Conservation (phyloP, 2,888 invertebrate genomes). For the Nymphalis polychloros region DNA sequence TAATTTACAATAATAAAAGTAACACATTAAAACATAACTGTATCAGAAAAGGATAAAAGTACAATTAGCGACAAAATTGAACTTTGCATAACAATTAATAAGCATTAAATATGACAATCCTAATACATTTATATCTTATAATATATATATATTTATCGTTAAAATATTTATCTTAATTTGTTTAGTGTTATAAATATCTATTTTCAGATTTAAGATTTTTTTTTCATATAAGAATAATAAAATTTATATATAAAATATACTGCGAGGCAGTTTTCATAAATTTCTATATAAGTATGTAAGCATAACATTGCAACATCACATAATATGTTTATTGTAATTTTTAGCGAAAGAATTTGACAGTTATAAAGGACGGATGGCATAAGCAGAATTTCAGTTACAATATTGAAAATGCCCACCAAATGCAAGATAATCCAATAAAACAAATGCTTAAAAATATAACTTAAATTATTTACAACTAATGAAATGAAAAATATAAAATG, state of each 20-base stretch:
- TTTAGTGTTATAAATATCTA: background rate
- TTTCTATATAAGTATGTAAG: constrained; percentile 18
- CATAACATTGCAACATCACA: constrained; percentile 14
- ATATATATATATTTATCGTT: constrained; percentile 6
- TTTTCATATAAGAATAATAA: constrained; percentile 5
- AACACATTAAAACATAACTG: constrained; percentile 30
- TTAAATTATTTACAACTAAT: constrained; percentile 46
- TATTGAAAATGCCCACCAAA: constrained; percentile 60
- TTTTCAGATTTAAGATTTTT: background rate
- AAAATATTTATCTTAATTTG: background rate
- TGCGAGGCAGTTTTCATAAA: constrained; percentile 21
- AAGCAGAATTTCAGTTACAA: constrained; percentile 47
- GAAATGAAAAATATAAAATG: constrained; percentile 40
- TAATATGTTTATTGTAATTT: constrained; percentile 15
- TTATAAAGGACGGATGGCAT: constrained; percentile 60
- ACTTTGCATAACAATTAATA: constrained; percentile 10
- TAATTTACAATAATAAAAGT: constrained; percentile 36
- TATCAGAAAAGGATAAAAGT: background rate
- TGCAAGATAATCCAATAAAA: constrained; percentile 49
- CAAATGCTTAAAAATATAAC: constrained; percentile 44
- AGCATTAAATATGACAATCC: constrained; percentile 6
- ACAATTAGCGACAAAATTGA: constrained; percentile 10
- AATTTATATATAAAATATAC: constrained; percentile 30
- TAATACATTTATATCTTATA: background rate
- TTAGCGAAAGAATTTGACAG: constrained; percentile 1